Evolutionary conservation across 2,888 invertebrate genomes (phyloP).

Genomic region (Caenorhabditis becei): DNA sequence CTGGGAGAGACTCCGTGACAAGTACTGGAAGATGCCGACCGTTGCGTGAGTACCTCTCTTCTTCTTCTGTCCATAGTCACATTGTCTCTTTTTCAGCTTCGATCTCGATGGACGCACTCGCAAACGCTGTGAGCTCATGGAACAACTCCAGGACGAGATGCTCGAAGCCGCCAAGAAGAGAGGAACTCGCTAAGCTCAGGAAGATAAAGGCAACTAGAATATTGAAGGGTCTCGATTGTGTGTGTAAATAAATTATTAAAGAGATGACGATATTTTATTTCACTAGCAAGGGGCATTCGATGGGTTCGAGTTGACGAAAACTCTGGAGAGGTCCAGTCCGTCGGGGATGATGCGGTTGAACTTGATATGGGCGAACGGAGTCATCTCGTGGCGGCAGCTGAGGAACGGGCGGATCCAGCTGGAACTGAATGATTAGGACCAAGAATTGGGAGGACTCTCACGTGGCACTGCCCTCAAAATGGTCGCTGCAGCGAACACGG

Average conservation of each 20-base stretch:
- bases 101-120: constrained; percentile 74
- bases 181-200: constrained; percentile 63
- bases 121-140: constrained; percentile 76
- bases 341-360: constrained; percentile 57
- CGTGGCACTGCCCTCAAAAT: constrained; percentile 53
- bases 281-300: constrained; percentile 43
- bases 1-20: constrained; percentile 74
- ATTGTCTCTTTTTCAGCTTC: constrained; percentile 19
- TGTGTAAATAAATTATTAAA: constrained; percentile 42
- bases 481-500: constrained; percentile 48
- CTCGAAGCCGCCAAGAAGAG: constrained; percentile 78
- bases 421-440: neutral
- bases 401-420: constrained; percentile 62
- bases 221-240: constrained; percentile 3
- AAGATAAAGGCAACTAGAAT: neutral
- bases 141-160: constrained; percentile 78
- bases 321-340: constrained; percentile 48
- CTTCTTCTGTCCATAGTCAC: neutral
- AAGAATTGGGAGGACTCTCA: constrained; percentile 7
- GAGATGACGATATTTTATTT: neutral
- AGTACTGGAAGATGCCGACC: constrained; percentile 75
- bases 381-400: constrained; percentile 53
- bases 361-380: constrained; percentile 45
- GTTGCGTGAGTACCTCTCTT: constrained; percentile 23
- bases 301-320: constrained; percentile 56